These are phyloP conservation scores for Poicephalus meyeri DNA, from an alignment of 2,113 vertebrate genomes.

Conservation along the genomic window DNA sequence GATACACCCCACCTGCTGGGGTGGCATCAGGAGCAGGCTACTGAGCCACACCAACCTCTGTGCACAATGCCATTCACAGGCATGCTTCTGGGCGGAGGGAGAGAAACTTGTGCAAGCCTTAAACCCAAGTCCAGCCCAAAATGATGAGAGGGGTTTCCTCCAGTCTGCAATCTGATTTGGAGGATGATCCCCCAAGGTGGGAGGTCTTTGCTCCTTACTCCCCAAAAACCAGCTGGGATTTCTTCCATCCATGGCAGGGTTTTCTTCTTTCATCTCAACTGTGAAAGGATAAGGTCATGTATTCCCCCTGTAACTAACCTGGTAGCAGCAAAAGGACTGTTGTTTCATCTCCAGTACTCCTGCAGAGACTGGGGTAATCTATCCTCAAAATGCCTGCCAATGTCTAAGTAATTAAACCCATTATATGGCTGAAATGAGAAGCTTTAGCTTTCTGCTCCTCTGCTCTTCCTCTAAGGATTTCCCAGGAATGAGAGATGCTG, in stretches of 20 bases:
- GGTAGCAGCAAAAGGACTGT: background rate
- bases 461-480: background rate
- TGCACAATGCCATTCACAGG: rapidly evolving
- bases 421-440: background rate
- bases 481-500: background rate
- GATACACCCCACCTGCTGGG: rapidly evolving
- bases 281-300: background rate
- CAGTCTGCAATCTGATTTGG: background rate
- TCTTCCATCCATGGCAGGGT: background rate
- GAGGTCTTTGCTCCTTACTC: background rate
- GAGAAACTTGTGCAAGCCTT: background rate
- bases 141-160: background rate
- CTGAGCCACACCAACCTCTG: rapidly evolving
- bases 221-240: background rate
- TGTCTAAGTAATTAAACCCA: background rate
- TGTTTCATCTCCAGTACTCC: background rate
- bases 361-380: background rate
- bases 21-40: background rate
- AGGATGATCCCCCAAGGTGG: background rate
- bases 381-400: background rate
- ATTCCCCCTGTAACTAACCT: background rate
- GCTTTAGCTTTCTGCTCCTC: background rate
- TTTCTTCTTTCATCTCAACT: background rate
- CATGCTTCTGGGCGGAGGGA: background rate
- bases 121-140: background rate